Evolutionary conservation across 2,797 vertebrate genomes (phyloP).

Genomic region (Myioborus miniatus): DNA sequence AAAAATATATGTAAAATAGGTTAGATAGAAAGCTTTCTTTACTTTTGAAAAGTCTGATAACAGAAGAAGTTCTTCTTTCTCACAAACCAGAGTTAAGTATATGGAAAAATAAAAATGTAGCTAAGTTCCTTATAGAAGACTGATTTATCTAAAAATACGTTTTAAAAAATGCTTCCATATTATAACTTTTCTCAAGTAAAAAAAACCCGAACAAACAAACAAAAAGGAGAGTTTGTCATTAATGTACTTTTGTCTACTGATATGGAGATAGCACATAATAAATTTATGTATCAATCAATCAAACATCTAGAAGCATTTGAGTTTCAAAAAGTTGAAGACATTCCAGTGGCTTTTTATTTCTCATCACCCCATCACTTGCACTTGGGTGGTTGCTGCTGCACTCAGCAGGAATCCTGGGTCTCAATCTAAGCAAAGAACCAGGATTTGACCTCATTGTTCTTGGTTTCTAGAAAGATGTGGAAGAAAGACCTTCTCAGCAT

Average conservation of each 20-base stretch:
- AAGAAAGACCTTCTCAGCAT: neutral
- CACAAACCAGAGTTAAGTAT: constrained; percentile 55
- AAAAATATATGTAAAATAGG: constrained; percentile 12
- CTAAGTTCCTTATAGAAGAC: constrained; percentile 55
- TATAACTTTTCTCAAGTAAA: neutral
- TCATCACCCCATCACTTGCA: neutral
- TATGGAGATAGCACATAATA: neutral
- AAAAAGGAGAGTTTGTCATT: neutral
- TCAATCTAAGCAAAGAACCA: neutral
- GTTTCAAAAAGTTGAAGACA: neutral
- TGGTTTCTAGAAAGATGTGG: neutral
- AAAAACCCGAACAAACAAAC: too few species aligned
- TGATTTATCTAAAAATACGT: constrained; percentile 56
- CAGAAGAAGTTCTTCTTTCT: neutral
- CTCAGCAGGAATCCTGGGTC: neutral
- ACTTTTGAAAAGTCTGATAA: constrained; percentile 61
- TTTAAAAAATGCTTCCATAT: constrained; percentile 38
- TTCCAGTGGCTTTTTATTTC: neutral
- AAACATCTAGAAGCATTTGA: neutral
- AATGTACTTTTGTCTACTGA: neutral
- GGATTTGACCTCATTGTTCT: neutral
- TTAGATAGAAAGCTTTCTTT: constrained; percentile 39
- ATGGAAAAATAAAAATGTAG: constrained; percentile 13
- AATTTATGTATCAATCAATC: neutral
- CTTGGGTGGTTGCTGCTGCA: neutral